Conservation (phyloP, 2,797 vertebrate genomes). For the Cossypha caffra region DNA sequence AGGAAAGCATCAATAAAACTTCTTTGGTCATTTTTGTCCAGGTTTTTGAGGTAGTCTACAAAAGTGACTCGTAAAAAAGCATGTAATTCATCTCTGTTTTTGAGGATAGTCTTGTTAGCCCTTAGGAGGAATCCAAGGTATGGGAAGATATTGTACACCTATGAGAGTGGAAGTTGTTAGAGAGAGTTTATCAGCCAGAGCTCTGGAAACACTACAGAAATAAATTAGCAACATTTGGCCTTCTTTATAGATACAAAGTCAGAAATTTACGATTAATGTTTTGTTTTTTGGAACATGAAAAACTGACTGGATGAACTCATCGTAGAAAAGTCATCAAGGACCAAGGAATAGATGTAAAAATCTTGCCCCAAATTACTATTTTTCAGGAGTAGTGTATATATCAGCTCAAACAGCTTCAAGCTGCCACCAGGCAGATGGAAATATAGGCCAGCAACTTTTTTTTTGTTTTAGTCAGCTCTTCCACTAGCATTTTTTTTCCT, state of each 20-base stretch:
- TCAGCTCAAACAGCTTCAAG: background rate
- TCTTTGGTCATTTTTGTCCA: conserved; percentile 68
- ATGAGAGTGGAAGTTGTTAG: background rate
- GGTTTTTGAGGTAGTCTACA: background rate
- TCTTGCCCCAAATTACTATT: background rate
- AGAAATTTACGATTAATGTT: background rate
- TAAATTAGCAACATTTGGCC: background rate
- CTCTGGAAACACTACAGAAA: background rate
- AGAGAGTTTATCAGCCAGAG: background rate
- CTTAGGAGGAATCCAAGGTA: conserved; percentile 52
- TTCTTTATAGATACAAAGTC: background rate
- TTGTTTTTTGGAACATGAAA: background rate
- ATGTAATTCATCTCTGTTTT: conserved; percentile 47
- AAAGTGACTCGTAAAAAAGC: conserved; percentile 27
- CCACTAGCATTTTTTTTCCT: rapidly evolving
- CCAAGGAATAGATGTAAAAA: background rate
- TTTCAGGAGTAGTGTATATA: background rate
- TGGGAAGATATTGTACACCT: conserved; percentile 71
- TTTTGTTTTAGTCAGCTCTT: background rate
- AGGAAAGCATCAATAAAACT: conserved; percentile 68
- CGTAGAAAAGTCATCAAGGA: background rate
- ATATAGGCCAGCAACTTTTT: background rate
- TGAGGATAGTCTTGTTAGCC: conserved; percentile 40
- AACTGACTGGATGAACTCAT: background rate
- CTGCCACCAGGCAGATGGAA: background rate